Evolutionary conservation across 2,888 invertebrate species (phyloP), one percentile per base, ranked within the genome.

Genomic region (Ferrisia virgata): DNA sequence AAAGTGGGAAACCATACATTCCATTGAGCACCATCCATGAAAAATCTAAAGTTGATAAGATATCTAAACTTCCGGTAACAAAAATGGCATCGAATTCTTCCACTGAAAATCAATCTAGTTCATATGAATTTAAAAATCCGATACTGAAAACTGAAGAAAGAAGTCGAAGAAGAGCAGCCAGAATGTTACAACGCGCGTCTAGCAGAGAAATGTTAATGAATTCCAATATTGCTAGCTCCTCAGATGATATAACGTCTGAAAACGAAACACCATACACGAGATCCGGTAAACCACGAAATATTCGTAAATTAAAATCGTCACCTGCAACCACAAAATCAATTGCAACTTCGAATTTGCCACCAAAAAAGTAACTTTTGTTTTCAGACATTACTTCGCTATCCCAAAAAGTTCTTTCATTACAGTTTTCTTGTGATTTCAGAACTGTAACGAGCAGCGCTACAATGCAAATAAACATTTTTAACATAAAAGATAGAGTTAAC

Each of bases 151-250:
- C 69, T 0, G 86, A 86, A 72, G 86, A 87, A 86, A 85, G 86
- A 85, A 87, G 86, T 85, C 85, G 86, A 83, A 85, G 85, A 53
- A 86, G 85, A 85, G 86, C 86, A 33, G 90, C 90, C 1, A 87
- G 90, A 85, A 87, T 90, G 83, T 86, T 91, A 47, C 90, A 90
- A 86, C 87, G 90, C 82, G 90, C 90, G 8, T 90, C 89, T 85
- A 91, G 90, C 86, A 88, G 90, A 85, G 91, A 91, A 86, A 89
- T 72, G 87, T 89, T 86, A 43, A 87, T 90, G 22, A 89, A 89
- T 85, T 89, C 89, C 1, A 89, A 89, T 86, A 84, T 79, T 2
- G 86, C 86, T 28, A 90, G 90, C 86, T 90, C 90, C 18, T 91
- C 91, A 0, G 91, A 91, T 87, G 91, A 91, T 87, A 86, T 90